Percentiles rank a stretch among this genome's conserved stretches.
Conservation (phyloP, 2,113 vertebrate genomes). For the Galeopterus variegatus region DNA sequence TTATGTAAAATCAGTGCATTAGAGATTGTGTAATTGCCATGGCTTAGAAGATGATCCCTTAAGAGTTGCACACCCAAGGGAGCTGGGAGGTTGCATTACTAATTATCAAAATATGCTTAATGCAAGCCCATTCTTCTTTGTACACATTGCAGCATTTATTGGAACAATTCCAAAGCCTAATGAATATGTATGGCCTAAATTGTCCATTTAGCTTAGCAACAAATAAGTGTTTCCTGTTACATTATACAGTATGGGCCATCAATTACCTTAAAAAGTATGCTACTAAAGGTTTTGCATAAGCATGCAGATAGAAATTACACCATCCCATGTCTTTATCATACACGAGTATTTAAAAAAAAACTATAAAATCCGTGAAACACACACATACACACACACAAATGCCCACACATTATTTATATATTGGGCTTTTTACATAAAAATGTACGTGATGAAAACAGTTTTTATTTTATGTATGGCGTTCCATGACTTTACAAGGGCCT, state of each 20-base stretch:
- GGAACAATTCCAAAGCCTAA: slow-evolving; percentile 82
- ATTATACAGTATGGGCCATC: slow-evolving; percentile 61
- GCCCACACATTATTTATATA: neutral
- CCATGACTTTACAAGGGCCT: neutral
- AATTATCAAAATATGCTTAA: slow-evolving; percentile 82
- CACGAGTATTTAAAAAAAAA: neutral
- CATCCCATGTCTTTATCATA: neutral
- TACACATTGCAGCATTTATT: slow-evolving; percentile 77
- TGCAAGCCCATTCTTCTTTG: slow-evolving; percentile 77
- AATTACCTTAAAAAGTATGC: slow-evolving; percentile 69
- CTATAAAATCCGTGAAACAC: neutral
- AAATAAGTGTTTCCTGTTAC: slow-evolving; percentile 52
- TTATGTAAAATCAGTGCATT: slow-evolving; percentile 81
- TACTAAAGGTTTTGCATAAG: slow-evolving; percentile 57
- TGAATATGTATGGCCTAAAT: slow-evolving; percentile 80
- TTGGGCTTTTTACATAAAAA: neutral
- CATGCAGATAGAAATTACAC: slow-evolving; percentile 25
- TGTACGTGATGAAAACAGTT: neutral
- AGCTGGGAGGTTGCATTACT: slow-evolving; percentile 67
- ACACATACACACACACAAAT: neutral
- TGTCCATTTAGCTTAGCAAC: slow-evolving; percentile 74
- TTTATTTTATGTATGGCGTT: neutral
- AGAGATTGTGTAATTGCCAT: slow-evolving; percentile 77
- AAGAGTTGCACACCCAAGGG: slow-evolving; percentile 66
- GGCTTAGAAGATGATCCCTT: slow-evolving; percentile 80